Evolutionary conservation across 2,797 vertebrate species (phyloP), one percentile per base, ranked within the genome.

Genomic region (Cynodonichthys magdalenae): DNA sequence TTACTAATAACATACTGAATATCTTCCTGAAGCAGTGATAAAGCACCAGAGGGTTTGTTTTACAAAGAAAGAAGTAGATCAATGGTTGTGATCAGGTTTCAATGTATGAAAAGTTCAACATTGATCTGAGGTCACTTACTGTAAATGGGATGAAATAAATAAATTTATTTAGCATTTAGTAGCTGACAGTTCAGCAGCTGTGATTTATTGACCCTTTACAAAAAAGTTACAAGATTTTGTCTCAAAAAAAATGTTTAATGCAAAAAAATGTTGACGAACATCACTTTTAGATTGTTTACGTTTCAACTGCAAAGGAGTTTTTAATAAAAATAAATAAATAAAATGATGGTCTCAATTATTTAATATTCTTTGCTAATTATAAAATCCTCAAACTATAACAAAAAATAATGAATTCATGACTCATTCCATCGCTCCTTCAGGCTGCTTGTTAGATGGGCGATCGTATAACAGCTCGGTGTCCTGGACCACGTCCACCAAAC

Each of bases 381-480:
- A 11, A 11, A 36, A 10, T 36, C 34, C 34, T 36, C 34, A 11
- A 9, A 11, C 34, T 36, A 12, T 9, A 36, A 31, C 7, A 31
- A 41, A 46, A 34, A 18, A 5, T 6, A 24, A 24, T 5, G 24
- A 6, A 10, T n/a, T 31, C 1, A 12, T 54, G 1, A 34, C 19
- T 5, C 47, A 53, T 19, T 56, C 9, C 60, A 4, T 58, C 0
- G 36, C 27, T 70, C 18, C 18, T 0, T 60, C 5, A 98, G 97
- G 95, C 28, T 99, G 97, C 79, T 92, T 83, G 82, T 90, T 96
- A 76, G 94, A 93, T 59, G 96, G 96, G 63, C 92, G 83, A 17
- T 91, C 89, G 0, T 98, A 96, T 66, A 98, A 97, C 90, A 99
- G 95, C 87, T 97, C 97, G 0, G 93, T 92, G 59, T 94, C 92